These are phyloP conservation scores for Parauchenoglanis punctatus DNA, from an alignment of 2,797 vertebrate genomes.

Conservation along the genomic window DNA sequence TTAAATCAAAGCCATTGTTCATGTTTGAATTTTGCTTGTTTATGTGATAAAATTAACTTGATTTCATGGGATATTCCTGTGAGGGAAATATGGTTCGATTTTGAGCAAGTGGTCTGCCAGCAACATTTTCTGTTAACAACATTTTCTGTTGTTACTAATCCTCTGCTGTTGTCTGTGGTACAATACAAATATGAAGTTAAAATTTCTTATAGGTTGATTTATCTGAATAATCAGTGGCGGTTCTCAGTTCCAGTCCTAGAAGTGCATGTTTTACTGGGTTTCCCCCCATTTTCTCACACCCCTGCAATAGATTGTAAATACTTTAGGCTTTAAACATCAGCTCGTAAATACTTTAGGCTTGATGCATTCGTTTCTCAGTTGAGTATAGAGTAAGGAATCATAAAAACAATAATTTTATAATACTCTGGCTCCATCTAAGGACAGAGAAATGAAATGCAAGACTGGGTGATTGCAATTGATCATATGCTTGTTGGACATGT, in stretches of 20 bases:
- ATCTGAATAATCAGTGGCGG: neutral
- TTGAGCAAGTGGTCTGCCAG: neutral
- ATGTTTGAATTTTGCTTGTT: neutral
- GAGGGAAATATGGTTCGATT: neutral
- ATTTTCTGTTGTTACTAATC: neutral
- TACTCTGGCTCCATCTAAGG: slow-evolving; percentile 38
- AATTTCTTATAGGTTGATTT: neutral
- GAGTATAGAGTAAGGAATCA: too few relatives aligned
- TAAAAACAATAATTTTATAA: neutral
- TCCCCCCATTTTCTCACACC: neutral
- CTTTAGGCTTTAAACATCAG: neutral
- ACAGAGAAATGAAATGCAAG: slow-evolving; percentile 33
- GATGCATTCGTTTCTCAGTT: neutral
- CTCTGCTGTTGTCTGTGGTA: neutral
- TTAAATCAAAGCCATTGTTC: neutral
- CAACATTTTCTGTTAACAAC: too few relatives aligned
- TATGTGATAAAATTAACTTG: neutral
- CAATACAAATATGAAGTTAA: neutral
- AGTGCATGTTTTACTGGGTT: neutral
- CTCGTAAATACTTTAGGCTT: neutral
- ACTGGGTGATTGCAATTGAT: neutral
- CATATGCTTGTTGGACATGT: neutral
- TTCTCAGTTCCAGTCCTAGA: neutral
- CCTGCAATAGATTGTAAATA: neutral
- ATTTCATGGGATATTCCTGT: neutral